A percentile compares a stretch with the other conserved stretches of the same genome.
phyloP scores from a whole-genome alignment of 2,113 vertebrate genomes.

The Bubo scandiacus region DNA sequence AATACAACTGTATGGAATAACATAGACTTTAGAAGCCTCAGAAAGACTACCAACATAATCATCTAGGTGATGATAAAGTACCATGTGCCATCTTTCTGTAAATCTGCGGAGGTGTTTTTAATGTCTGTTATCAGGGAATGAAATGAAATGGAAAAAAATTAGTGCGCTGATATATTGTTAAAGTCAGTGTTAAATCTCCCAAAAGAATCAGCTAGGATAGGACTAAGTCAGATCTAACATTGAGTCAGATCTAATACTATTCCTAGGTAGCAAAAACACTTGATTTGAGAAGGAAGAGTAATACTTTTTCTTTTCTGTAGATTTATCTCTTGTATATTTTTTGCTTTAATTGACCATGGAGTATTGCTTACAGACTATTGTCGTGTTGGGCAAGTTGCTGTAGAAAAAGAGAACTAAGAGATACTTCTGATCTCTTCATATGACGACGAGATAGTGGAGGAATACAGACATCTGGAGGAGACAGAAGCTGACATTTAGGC shows the following conservation, averaged over 20 bases:
- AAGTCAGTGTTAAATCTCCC: background rate
- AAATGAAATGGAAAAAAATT: background rate
- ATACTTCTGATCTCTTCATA: background rate
- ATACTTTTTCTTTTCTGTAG: background rate
- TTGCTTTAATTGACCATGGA: background rate
- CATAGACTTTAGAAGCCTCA: background rate
- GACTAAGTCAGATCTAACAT: background rate
- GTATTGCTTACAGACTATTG: background rate
- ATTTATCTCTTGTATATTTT: background rate
- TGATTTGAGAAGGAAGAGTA: background rate
- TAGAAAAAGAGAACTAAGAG: background rate
- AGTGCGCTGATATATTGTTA: background rate
- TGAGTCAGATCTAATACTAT: background rate
- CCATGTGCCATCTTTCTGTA: background rate
- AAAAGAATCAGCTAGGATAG: background rate
- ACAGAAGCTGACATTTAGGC: background rate
- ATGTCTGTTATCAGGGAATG: background rate
- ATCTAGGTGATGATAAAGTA: background rate
- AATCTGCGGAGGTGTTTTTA: background rate
- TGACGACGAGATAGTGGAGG: background rate
- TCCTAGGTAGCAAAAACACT: background rate
- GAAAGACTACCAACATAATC: background rate
- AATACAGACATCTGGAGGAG: background rate
- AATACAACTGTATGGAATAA: background rate
- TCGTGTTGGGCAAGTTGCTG: background rate